Percentiles rank a stretch among this genome's conserved stretches.
These are phyloP conservation scores for Oophaga sylvatica DNA, from an alignment of 2,797 vertebrate species.

Conservation along the genomic window DNA sequence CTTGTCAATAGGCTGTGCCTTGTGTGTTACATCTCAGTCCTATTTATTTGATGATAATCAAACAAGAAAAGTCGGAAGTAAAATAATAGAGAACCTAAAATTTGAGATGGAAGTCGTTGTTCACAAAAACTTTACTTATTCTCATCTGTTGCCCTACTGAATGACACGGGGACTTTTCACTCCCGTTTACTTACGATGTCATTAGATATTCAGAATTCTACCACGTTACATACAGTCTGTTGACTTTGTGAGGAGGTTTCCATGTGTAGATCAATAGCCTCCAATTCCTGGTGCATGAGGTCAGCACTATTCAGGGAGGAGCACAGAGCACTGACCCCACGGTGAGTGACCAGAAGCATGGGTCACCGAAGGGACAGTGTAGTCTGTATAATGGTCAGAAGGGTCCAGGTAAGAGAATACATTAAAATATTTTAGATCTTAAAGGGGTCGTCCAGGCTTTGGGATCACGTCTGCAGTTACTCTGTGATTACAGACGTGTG, in stretches of 20 bases:
- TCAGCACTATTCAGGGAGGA: neutral
- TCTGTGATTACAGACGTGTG: too few species aligned
- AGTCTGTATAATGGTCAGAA: neutral
- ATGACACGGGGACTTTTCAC: too few species aligned
- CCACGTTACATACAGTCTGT: neutral
- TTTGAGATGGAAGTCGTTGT: too few species aligned
- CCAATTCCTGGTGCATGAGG: slow-evolving; percentile 24
- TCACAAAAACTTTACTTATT: too few species aligned
- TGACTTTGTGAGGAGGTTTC: slow-evolving; percentile 21
- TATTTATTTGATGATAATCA: too few species aligned
- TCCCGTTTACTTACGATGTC: neutral
- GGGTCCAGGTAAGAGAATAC: neutral
- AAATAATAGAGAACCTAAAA: too few species aligned
- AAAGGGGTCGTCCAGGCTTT: too few species aligned
- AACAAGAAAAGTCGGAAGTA: too few species aligned
- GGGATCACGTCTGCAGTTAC: too few species aligned
- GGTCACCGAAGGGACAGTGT: neutral
- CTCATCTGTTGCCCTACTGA: too few species aligned
- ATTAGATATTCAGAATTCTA: neutral
- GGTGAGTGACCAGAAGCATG: slow-evolving; percentile 30
- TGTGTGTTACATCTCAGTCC: too few species aligned
- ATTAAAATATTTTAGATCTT: neutral
- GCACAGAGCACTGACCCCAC: slow-evolving; percentile 17
- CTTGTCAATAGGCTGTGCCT: too few species aligned
- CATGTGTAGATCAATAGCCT: slow-evolving; percentile 1